Evolutionary conservation across 2,888 invertebrate genomes (phyloP).

Genomic region (Mamestra brassicae): DNA sequence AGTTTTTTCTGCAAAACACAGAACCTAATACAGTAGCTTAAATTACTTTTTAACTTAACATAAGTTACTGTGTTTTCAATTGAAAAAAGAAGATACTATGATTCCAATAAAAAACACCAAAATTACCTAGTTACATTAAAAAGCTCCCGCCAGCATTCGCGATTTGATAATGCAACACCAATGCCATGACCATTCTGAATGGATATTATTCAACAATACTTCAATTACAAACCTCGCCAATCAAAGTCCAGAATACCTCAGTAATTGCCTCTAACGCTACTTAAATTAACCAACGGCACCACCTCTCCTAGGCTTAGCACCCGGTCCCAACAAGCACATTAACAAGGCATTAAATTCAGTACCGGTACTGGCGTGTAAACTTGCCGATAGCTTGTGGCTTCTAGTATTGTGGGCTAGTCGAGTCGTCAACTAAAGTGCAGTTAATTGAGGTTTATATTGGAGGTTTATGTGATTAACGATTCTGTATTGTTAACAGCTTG

Average conservation of each 20-base stretch:
- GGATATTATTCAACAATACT: no score
- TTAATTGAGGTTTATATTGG: not conserved
- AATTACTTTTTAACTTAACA: no score
- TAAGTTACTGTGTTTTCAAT: no score
- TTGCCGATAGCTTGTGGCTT: slow-evolving; percentile 19
- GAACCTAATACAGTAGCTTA: no score
- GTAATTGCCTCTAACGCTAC: slow-evolving; percentile 7
- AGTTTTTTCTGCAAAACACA: no score
- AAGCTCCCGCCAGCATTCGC: no score
- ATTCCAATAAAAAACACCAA: no score
- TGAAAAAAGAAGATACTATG: no score
- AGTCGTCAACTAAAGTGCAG: not conserved
- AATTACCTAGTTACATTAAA: no score
- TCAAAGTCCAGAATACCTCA: slow-evolving; percentile 12
- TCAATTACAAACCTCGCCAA: not conserved
- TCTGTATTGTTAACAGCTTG: no score
- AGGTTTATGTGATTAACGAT: not conserved
- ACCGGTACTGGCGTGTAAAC: slow-evolving; percentile 38
- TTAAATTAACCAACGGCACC: slow-evolving; percentile 30
- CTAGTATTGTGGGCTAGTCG: slow-evolving; percentile 15
- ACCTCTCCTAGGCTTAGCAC: slow-evolving; percentile 19
- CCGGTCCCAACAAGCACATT: slow-evolving; percentile 14
- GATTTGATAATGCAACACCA: no score
- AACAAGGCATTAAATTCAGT: slow-evolving; percentile 37
- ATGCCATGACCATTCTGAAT: no score